A percentile compares a stretch with the other conserved stretches of the same genome.
phyloP scores from a whole-genome alignment of 2,113 vertebrate species.

The Rhynchopsitta pachyrhyncha region DNA sequence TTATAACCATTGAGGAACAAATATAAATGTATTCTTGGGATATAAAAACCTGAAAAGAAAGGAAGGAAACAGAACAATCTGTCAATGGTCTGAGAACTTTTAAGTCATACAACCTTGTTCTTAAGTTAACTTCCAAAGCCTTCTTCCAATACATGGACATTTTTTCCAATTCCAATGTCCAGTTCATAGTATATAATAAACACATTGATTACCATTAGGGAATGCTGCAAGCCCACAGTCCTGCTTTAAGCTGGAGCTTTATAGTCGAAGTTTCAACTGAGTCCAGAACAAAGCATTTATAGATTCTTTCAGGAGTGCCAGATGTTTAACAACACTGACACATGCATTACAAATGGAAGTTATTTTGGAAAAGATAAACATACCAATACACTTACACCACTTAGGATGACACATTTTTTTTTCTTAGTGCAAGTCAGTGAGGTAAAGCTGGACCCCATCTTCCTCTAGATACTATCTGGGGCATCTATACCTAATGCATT shows the following conservation, averaged over 20 bases:
- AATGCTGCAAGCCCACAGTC: background rate
- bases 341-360: background rate
- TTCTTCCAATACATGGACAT: background rate
- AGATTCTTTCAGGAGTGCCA: background rate
- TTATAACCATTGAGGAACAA: background rate
- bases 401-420: background rate
- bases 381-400: background rate
- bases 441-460: background rate
- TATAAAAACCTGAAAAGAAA: background rate
- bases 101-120: background rate
- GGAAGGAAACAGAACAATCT: background rate
- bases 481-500: accelerated
- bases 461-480: background rate
- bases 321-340: background rate
- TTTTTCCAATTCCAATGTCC: background rate
- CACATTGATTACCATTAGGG: background rate
- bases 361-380: background rate
- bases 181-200: background rate
- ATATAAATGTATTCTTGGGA: background rate
- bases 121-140: background rate
- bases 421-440: background rate
- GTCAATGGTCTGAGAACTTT: background rate
- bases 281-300: background rate
- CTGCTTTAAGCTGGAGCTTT: background rate
- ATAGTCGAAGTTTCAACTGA: background rate